Percentiles rank a stretch among this genome's conserved stretches.
Conservation (phyloP, 2,797 vertebrate genomes). For the Odontamblyopus lacepedii region DNA sequence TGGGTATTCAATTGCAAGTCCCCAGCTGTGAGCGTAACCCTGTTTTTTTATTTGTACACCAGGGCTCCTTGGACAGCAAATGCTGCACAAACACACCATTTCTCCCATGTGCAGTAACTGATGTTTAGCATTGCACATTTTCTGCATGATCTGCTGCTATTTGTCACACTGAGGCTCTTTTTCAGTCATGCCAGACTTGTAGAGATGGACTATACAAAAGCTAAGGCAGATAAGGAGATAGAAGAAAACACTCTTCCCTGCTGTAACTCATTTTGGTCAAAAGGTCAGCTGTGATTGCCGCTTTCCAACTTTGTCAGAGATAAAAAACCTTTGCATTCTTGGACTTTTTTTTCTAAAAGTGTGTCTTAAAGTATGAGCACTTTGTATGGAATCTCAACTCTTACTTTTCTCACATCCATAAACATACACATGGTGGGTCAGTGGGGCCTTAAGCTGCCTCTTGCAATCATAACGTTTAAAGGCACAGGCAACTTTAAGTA, state of each 20-base stretch:
- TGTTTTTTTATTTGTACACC: constrained; percentile 52
- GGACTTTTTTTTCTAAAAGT: constrained; percentile 23
- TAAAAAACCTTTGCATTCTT: constrained; percentile 3
- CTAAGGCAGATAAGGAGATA: constrained; percentile 42
- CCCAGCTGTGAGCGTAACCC: constrained; percentile 75
- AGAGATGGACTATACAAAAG: constrained; percentile 58
- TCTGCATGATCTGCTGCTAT: constrained; percentile 82
- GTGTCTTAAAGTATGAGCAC: constrained; percentile 9
- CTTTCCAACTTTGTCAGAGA: constrained; percentile 7
- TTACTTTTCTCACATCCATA: not conserved
- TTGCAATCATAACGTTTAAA: too few species aligned
- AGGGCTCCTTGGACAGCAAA: constrained; percentile 80
- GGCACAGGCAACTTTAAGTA: too few species aligned
- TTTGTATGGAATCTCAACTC: too few species aligned
- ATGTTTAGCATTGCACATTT: constrained; percentile 85
- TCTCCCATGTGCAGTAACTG: constrained; percentile 75
- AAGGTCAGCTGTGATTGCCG: constrained; percentile 25
- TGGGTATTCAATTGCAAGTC: constrained; percentile 76
- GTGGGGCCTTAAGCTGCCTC: too few species aligned
- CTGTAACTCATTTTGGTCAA: constrained; percentile 27
- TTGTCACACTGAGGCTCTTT: constrained; percentile 73
- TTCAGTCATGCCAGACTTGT: constrained; percentile 61
- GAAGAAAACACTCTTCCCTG: constrained; percentile 23
- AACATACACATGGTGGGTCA: not conserved
- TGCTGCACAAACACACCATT: constrained; percentile 76